A percentile compares a stretch with the other conserved stretches of the same genome.
Evolutionary conservation across 2,797 vertebrate species (phyloP).

Genomic region (Coracias cyanogaster): DNA sequence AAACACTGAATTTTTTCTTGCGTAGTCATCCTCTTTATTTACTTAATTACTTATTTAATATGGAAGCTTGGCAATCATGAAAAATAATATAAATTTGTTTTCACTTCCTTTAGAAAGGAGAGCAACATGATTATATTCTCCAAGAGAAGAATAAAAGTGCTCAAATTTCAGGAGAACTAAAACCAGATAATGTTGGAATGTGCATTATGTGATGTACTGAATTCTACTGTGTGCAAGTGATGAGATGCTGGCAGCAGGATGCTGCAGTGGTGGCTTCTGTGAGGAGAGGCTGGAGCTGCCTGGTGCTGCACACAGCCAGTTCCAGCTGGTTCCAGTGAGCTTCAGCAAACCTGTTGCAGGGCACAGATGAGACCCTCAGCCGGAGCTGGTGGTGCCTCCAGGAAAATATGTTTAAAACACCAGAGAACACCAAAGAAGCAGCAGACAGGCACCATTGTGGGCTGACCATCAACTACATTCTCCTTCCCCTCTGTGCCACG

Average conservation of each 20-base stretch:
- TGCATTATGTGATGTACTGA: background rate
- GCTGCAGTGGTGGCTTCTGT: background rate
- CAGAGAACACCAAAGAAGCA: background rate
- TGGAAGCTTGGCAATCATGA: background rate
- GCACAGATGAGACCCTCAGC: background rate
- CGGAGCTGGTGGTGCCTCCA: background rate
- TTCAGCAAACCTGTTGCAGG: rapidly evolving
- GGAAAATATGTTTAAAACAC: background rate
- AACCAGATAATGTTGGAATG: background rate
- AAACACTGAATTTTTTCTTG: background rate
- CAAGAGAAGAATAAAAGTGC: background rate
- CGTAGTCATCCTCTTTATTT: background rate
- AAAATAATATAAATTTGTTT: background rate
- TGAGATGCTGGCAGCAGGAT: rapidly evolving
- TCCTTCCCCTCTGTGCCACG: background rate
- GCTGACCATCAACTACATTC: background rate
- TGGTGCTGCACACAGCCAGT: rapidly evolving
- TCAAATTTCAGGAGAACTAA: background rate
- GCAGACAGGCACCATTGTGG: background rate
- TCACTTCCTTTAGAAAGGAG: background rate
- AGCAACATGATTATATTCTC: background rate
- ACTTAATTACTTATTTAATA: background rate
- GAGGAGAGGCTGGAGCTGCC: background rate
- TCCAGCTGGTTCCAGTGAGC: background rate
- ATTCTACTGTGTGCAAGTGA: background rate